Base-by-base conservation (phyloP, 2,888 invertebrate genomes). In the Rhimphoctona megacephalus region DNA sequence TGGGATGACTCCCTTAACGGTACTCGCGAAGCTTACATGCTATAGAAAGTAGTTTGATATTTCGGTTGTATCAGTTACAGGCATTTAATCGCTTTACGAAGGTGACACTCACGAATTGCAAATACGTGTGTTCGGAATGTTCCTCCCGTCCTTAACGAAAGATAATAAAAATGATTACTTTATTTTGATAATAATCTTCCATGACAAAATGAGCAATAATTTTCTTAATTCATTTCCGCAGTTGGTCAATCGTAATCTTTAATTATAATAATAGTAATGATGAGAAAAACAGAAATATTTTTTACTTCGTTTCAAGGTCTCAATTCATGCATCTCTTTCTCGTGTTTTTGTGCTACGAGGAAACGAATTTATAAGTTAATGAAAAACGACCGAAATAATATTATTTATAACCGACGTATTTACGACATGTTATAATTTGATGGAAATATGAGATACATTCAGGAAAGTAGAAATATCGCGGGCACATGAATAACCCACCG, bases 21-120 rank as follows among this genome's bases (percentile, higher is more conserved):
- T 89, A 89, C 73, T 77, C 80, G 69, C 81, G 69, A 64, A 81
- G 86, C 76, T 82, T 83, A 72, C 85, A 69, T 85, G 87, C 79
- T 77, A 85, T 92, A 91, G 91, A 92, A 91, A 92, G 92, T 91
- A 91, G 90, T 92, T 90, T 92, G 88, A 90, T 90, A 91, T 90
- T 90, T 90, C 80, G 88, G 85, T 85, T 36, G 14, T 30, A 61
- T 74, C 11, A 22, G 39, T 54, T 73, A 52, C 19, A n/a, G 14
- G 14, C 72, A 73, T 36, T 54, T 17, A 36, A 54, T 11, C 52
- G 54, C 6, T 73, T 33, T 9, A n/a, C n/a, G 22, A n/a, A 39
- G 49, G 19, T 19, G 19, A 19, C 19, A 19, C 49, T 7, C 4
- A 6, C 19, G 1, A 7, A 49, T 49, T 7, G 5, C n/a, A 49